phyloP scores from a whole-genome alignment of 2,113 vertebrate genomes.

The Callopanchax toddi region DNA sequence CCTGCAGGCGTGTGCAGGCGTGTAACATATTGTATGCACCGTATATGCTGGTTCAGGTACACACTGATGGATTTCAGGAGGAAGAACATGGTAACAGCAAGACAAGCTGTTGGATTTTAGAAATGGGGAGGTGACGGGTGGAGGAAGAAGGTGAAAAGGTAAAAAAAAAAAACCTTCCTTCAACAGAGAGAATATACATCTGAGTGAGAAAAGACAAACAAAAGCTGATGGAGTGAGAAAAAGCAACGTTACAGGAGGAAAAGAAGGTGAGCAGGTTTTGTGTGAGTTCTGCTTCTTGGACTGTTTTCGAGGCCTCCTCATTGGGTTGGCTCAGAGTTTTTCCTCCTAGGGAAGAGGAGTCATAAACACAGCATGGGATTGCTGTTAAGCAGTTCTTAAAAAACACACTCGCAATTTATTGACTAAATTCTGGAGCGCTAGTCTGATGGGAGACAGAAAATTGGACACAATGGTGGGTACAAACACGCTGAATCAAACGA shows the following conservation, averaged over 20 bases:
- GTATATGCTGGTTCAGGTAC: background rate
- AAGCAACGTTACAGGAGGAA: background rate
- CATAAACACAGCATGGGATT: slow-evolving; percentile 67
- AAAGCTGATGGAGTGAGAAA: background rate
- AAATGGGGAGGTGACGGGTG: background rate
- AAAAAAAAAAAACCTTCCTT: too few species aligned
- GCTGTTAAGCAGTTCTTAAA: slow-evolving; percentile 67
- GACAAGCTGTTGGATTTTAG: background rate
- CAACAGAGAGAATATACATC: background rate
- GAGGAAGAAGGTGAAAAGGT: background rate
- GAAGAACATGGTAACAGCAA: background rate
- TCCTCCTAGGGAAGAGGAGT: slow-evolving; percentile 51
- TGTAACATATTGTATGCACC: background rate
- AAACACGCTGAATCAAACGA: slow-evolving; percentile 14
- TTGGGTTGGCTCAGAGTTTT: slow-evolving; percentile 31
- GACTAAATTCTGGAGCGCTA: slow-evolving; percentile 52
- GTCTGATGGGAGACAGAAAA: slow-evolving; percentile 31
- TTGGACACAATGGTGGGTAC: slow-evolving; percentile 6
- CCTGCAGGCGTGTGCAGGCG: slow-evolving; percentile 30
- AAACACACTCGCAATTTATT: slow-evolving; percentile 62
- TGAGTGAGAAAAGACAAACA: background rate
- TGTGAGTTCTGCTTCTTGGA: slow-evolving; percentile 43
- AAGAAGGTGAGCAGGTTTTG: slow-evolving; percentile 2
- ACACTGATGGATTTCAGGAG: slow-evolving; percentile 1
- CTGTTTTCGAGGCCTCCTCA: slow-evolving; percentile 22